These are phyloP conservation scores for Drosophila parthenogenetica DNA, from an alignment of 2,888 invertebrate genomes.

Conservation along the genomic window DNA sequence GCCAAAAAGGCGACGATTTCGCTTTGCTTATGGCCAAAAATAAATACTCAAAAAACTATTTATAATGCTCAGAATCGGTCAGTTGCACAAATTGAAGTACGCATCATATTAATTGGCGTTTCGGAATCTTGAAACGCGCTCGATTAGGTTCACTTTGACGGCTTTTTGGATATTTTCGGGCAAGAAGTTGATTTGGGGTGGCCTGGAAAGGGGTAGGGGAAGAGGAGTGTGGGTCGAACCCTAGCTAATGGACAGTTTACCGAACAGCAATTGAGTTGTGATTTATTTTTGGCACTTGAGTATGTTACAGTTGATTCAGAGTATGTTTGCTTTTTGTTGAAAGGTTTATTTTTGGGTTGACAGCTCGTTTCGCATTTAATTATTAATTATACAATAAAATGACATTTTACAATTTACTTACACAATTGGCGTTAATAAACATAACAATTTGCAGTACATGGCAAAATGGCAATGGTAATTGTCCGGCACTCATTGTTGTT, in stretches of 20 bases:
- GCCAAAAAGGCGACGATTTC: conserved; percentile 33
- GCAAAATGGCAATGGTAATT: conserved; percentile 45
- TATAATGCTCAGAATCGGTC: conserved; percentile 56
- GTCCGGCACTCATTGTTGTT: conserved; percentile 36
- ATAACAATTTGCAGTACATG: conserved; percentile 54
- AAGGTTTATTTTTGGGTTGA: conserved; percentile 22
- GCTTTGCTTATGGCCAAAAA: conserved; percentile 58
- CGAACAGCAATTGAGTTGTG: conserved; percentile 31
- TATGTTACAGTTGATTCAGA: too few species aligned
- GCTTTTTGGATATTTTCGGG: neutral
- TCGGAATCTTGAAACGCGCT: conserved; percentile 13
- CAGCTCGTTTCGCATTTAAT: conserved; percentile 30
- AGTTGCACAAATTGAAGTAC: conserved; percentile 67
- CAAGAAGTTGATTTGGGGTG: neutral
- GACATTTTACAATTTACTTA: conserved; percentile 47
- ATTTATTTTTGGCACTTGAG: conserved; percentile 24
- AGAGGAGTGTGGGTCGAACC: neutral
- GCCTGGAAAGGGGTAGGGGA: neutral
- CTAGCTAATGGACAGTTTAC: conserved; percentile 14
- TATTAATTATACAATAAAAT: conserved; percentile 60
- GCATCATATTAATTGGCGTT: conserved; percentile 47
- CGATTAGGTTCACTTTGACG: conserved; percentile 25
- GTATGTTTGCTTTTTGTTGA: neutral
- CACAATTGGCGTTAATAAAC: conserved; percentile 60
- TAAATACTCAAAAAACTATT: conserved; percentile 74